Percentiles rank a stretch among this genome's conserved stretches.
phyloP scores from a whole-genome alignment of 2,888 invertebrate genomes.

The Buathra laborator region DNA sequence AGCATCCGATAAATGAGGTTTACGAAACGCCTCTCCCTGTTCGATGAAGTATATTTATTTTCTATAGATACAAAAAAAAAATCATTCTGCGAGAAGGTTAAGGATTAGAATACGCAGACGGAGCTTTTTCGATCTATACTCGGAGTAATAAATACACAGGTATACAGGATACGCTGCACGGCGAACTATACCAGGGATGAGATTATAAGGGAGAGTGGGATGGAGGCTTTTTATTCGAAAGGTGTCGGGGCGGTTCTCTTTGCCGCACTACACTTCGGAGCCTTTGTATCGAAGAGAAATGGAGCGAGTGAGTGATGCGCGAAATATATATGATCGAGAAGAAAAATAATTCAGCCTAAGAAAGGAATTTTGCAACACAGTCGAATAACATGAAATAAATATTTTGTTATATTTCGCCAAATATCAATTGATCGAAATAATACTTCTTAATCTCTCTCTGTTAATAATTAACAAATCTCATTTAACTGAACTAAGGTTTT shows the following conservation, averaged over 20 bases:
- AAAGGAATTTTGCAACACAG: background rate
- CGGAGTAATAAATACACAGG: background rate
- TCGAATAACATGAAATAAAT: no score
- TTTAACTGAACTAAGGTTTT: no score
- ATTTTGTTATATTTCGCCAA: no score
- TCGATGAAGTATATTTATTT: background rate
- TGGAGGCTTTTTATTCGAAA: background rate
- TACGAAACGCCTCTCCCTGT: background rate
- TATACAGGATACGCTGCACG: background rate
- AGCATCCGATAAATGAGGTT: background rate
- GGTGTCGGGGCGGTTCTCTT: slow-evolving; percentile 4
- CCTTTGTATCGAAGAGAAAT: slow-evolving; percentile 16
- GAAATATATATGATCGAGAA: background rate
- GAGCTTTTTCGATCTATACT: background rate
- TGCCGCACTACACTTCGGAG: slow-evolving; percentile 9
- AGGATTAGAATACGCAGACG: no score
- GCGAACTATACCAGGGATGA: slow-evolving; percentile 8
- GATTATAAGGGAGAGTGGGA: slow-evolving; percentile 26
- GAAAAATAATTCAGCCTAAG: slow-evolving; percentile 9
- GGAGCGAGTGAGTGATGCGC: slow-evolving; percentile 31
- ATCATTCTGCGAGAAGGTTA: no score
- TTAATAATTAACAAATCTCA: no score
- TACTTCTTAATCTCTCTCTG: no score
- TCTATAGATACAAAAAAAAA: no score
- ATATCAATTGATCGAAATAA: no score